Percentiles rank a stretch among this genome's conserved stretches.
These are phyloP conservation scores for Scopus umbretta DNA, from an alignment of 2,113 vertebrate genomes.

Conservation along the genomic window DNA sequence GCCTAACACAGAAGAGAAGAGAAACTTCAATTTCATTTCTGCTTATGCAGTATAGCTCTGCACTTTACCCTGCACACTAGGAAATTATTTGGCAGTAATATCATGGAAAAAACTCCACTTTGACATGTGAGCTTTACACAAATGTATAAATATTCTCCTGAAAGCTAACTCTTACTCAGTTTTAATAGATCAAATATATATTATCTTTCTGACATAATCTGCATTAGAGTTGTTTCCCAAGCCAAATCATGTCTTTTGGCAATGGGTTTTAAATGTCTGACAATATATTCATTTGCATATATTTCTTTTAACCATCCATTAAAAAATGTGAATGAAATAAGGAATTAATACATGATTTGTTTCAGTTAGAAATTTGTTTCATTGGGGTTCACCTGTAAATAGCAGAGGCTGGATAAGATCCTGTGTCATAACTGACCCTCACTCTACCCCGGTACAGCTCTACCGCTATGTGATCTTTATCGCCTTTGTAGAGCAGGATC, in stretches of 20 bases:
- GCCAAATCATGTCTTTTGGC: neutral
- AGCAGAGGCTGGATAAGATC: conserved; percentile 89
- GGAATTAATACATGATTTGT: neutral
- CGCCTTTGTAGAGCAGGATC: conserved; percentile 92
- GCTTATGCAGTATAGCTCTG: neutral
- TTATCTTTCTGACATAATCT: neutral
- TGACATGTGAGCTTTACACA: neutral
- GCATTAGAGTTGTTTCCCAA: neutral
- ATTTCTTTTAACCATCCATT: neutral
- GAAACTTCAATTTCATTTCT: neutral
- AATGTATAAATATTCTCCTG: neutral
- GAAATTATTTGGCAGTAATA: neutral
- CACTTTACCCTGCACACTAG: neutral
- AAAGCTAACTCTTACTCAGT: neutral
- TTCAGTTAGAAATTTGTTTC: neutral
- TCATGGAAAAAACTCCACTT: neutral
- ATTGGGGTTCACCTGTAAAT: conserved; percentile 89
- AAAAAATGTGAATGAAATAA: neutral
- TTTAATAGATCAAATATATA: neutral
- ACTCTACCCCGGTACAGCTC: conserved; percentile 94
- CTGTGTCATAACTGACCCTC: conserved; percentile 93
- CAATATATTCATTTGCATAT: neutral
- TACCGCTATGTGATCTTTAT: conserved; percentile 90
- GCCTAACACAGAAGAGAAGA: neutral
- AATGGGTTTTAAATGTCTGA: neutral